These are phyloP conservation scores for Syrista parreyssii DNA, from an alignment of 2,888 invertebrate species.

Conservation along the genomic window DNA sequence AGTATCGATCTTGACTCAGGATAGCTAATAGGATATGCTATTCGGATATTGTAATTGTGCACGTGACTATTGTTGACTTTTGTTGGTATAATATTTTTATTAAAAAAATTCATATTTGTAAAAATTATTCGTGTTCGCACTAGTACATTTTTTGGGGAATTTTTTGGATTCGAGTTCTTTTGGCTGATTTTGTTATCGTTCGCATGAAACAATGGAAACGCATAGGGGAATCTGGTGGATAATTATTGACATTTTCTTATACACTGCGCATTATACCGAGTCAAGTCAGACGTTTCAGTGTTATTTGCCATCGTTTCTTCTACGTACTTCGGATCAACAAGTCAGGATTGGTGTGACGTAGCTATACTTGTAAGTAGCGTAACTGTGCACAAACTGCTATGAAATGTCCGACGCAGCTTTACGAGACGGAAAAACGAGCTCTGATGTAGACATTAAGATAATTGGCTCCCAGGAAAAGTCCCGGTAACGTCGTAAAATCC, in stretches of 20 bases:
- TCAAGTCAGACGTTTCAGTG: neutral
- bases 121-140: neutral
- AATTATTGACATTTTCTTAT: neutral
- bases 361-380: neutral
- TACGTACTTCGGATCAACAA: neutral
- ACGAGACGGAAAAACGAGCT: neutral
- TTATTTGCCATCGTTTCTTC: neutral
- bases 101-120: neutral
- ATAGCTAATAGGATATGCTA: neutral
- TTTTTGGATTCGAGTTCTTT: too few relatives aligned
- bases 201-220: neutral
- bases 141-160: neutral
- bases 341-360: neutral
- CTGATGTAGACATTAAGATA: constrained; percentile 40
- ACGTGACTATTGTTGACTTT: neutral
- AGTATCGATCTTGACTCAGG: neutral
- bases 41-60: neutral
- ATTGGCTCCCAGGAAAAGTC: constrained; percentile 28
- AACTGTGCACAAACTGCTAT: neutral
- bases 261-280: neutral
- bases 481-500: constrained; percentile 1
- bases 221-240: neutral
- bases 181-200: neutral
- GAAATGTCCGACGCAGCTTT: neutral
- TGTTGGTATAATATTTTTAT: neutral